Percentiles rank a stretch among this genome's conserved stretches.
Conservation (phyloP, 2,113 vertebrate species). For the Corydoras sp. region DNA sequence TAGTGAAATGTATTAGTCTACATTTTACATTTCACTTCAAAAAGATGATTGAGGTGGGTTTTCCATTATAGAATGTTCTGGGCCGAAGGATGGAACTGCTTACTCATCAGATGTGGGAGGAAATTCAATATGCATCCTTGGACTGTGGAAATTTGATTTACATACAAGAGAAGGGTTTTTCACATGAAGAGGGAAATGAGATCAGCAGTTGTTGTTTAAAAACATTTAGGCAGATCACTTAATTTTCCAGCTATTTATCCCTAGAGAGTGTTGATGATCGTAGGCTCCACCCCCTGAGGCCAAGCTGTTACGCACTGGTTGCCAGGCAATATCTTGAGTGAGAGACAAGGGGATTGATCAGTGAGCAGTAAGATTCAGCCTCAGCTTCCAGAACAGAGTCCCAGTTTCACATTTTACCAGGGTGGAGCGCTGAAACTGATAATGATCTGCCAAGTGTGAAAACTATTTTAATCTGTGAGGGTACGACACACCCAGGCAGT, state of each 20-base stretch:
- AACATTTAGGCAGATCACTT: conserved; percentile 13
- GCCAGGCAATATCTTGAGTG: conserved; percentile 12
- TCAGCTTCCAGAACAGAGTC: not conserved
- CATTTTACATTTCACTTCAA: not conserved
- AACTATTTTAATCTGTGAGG: conserved; percentile 1
- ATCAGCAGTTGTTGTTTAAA: conserved; percentile 19
- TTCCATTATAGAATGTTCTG: not conserved
- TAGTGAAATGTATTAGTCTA: not conserved
- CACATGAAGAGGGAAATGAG: not conserved
- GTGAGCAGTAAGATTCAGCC: conserved; percentile 5
- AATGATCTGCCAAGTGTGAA: conserved; percentile 29
- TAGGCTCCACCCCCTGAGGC: conserved; percentile 1
- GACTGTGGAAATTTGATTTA: conserved; percentile 21
- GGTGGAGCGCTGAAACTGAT: conserved; percentile 23
- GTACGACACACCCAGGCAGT: not conserved
- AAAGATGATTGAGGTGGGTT: not conserved
- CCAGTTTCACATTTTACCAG: conserved; percentile 27
- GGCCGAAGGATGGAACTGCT: not conserved
- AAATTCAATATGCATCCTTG: not conserved
- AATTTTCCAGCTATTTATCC: conserved; percentile 24
- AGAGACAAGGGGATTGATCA: conserved; percentile 26
- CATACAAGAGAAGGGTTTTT: conserved; percentile 17
- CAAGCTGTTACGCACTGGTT: conserved; percentile 14
- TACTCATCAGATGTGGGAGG: conserved; percentile 2
- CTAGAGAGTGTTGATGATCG: not conserved